These are phyloP conservation scores for Pyrocoelia pectoralis DNA, from an alignment of 2,888 invertebrate species.

Conservation along the genomic window DNA sequence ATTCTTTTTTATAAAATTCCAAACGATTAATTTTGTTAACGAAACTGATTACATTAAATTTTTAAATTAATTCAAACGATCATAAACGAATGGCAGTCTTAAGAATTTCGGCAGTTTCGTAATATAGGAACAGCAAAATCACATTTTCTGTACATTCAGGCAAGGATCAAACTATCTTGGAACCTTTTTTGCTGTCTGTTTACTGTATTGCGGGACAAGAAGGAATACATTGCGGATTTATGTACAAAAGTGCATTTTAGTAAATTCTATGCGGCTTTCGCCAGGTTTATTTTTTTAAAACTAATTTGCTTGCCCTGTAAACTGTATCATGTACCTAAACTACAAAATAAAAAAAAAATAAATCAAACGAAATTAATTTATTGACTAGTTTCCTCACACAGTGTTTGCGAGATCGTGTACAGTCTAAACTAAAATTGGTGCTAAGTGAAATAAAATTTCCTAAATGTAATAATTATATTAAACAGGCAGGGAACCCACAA, in stretches of 20 bases:
- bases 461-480: constrained; percentile 43
- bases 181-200: constrained; percentile 42
- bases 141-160: constrained; percentile 48
- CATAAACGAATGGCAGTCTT: constrained; percentile 60
- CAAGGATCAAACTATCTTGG: constrained; percentile 52
- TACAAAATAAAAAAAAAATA: constrained; percentile 49
- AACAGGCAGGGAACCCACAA: constrained; percentile 44
- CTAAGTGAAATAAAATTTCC: constrained; percentile 40
- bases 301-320: constrained; percentile 43
- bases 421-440: constrained; percentile 50
- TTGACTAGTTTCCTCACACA: constrained; percentile 63
- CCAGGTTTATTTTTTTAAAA: constrained; percentile 19
- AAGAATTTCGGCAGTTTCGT: constrained; percentile 58
- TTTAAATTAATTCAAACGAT: constrained; percentile 46
- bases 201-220: constrained; percentile 56
- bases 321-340: constrained; percentile 41
- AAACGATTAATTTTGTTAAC: constrained; percentile 60
- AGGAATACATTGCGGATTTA: constrained; percentile 48
- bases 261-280: constrained; percentile 30
- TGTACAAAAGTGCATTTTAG: constrained; percentile 39
- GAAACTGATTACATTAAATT: constrained; percentile 46
- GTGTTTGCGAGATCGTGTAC: constrained; percentile 57
- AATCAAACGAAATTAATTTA: constrained; percentile 52
- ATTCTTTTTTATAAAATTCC: constrained; percentile 49
- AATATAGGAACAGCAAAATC: constrained; percentile 60